These are phyloP conservation scores for Seriola quinqueradiata DNA, from an alignment of 2,113 vertebrate genomes.

Conservation along the genomic window DNA sequence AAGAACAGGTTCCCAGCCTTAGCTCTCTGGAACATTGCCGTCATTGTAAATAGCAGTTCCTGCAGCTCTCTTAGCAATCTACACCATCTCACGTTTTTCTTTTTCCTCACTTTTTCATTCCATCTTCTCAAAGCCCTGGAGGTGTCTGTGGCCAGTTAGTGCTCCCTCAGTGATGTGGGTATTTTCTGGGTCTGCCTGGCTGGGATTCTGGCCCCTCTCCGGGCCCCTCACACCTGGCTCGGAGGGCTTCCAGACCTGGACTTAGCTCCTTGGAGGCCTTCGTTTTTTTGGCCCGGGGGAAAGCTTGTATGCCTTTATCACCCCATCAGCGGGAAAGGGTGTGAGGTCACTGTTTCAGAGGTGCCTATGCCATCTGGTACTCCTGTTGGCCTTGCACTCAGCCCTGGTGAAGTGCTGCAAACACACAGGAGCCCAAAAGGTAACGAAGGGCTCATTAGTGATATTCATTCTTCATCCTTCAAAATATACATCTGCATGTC, in stretches of 20 bases:
- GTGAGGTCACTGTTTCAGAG: conserved; percentile 70
- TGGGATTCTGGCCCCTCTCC: conserved; percentile 37
- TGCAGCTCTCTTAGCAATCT: conserved; percentile 42
- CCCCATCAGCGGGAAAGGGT: conserved; percentile 64
- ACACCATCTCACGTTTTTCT: conserved; percentile 48
- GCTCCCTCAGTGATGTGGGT: conserved; percentile 68
- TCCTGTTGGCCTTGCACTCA: conserved; percentile 38
- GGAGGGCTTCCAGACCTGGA: conserved; percentile 62
- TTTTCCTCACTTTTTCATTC: conserved; percentile 39
- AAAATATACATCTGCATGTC: not conserved
- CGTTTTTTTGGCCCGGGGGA: conserved; percentile 51
- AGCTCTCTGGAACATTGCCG: conserved; percentile 43
- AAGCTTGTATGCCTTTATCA: conserved; percentile 74
- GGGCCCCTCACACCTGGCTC: conserved; percentile 78
- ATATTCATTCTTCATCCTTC: conserved; percentile 4
- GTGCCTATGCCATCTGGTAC: conserved; percentile 65
- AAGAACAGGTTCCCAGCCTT: conserved; percentile 58
- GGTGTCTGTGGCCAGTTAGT: conserved; percentile 75
- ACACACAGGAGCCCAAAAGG: conserved; percentile 35
- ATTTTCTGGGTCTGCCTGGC: conserved; percentile 49
- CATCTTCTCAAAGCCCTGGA: conserved; percentile 54
- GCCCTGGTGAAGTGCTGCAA: conserved; percentile 29
- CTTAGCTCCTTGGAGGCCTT: conserved; percentile 62
- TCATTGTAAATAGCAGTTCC: conserved; percentile 44
- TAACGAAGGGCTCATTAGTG: conserved; percentile 21